A percentile compares a stretch with the other conserved stretches of the same genome.
Evolutionary conservation across 2,797 vertebrate genomes (phyloP).

Genomic region (Neopelma chrysocephalum): DNA sequence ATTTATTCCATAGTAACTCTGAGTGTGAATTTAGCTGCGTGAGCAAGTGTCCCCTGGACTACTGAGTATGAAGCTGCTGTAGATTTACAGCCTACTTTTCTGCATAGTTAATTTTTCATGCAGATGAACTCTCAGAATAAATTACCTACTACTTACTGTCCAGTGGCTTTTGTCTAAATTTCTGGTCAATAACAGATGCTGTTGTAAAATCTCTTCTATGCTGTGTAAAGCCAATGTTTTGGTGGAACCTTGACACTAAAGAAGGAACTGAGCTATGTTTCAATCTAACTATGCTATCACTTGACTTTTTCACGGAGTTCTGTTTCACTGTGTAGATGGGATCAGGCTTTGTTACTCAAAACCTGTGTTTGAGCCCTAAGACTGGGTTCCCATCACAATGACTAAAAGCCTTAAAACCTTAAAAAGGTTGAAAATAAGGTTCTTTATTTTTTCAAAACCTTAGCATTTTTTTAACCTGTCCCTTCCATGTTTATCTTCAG

Average conservation of each 20-base stretch:
- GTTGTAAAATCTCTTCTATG: background rate
- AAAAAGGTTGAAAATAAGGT: background rate
- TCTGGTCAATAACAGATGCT: constrained; percentile 2
- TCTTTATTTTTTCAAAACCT: background rate
- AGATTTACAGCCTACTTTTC: background rate
- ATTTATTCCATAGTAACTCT: background rate
- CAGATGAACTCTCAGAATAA: background rate
- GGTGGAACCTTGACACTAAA: background rate
- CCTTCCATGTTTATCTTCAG: constrained; percentile 16
- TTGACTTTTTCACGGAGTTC: background rate
- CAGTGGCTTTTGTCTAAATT: background rate
- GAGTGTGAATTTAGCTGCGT: background rate
- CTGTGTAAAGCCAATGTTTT: background rate
- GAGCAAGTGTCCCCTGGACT: background rate
- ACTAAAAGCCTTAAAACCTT: constrained; percentile 33
- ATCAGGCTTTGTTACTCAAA: background rate
- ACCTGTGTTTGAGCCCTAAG: background rate
- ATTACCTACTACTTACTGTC: background rate
- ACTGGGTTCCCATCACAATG: background rate
- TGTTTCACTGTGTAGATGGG: background rate
- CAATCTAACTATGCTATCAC: background rate
- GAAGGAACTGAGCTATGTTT: background rate
- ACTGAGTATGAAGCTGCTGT: background rate
- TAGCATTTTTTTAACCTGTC: background rate
- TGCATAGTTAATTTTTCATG: background rate